Evolutionary conservation across 2,113 vertebrate species (phyloP), one percentile per base, ranked within the genome.

Genomic region (Xiphophorus couchianus): DNA sequence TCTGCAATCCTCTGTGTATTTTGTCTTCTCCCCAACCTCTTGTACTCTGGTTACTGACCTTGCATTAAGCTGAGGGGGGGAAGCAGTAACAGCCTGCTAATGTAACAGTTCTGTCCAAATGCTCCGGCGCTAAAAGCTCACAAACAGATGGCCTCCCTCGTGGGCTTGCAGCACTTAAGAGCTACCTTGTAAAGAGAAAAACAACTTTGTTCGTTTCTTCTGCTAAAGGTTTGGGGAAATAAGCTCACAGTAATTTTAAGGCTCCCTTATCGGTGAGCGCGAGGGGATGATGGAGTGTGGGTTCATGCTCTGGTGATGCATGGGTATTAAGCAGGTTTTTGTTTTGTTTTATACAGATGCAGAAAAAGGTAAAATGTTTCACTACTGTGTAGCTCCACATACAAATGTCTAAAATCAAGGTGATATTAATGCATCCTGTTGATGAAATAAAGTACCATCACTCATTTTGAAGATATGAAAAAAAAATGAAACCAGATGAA

Each of bases 91-190:
- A 65, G 85, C 69, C 73, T 31, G 78, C 76, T 90, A 90, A 92
- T 90, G 90, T 89, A 88, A 73, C 66, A 76, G 66, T 75, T 81
- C 74, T 84, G 84, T 88, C 77, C 78, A 86, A 82, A 62, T 81
- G 76, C 81, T 86, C 66, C 61, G 77, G 71, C 48, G 77, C 76
- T 78, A 61, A 81, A 82, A 81, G 75, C 73, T 14, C 69, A 37
- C 77, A 75, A 66, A 64, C 78, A 15, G 60, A 35, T 58, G 42
- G 17, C 60, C 25, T 88, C 74, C 78, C 86, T 74, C 62, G 3
- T 79, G 85, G 73, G 22, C 70, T 88, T 71, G 69, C 67, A 85
- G 80, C 86, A 82, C 84, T 89, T 84, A 74, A 82, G 78, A 31
- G 39, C 76, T 71, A 12, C 58, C 78, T 76, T 82, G 79, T 89